Percentiles rank a stretch among this genome's conserved stretches.
Conservation (phyloP, 2,113 vertebrate genomes). For the Peucedramus taeniatus region DNA sequence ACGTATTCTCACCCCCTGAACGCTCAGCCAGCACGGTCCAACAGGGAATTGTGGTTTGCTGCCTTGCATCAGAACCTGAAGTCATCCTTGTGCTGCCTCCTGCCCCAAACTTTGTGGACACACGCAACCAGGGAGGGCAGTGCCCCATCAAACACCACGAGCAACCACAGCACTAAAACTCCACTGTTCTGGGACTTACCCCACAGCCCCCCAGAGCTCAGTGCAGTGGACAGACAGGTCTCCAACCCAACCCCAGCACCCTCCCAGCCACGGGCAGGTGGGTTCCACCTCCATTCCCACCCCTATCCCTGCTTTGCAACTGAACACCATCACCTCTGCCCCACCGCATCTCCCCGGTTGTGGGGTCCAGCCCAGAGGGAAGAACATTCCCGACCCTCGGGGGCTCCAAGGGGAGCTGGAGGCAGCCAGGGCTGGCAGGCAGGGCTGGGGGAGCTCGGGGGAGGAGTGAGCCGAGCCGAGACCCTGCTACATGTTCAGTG, state of each 20-base stretch:
- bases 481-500: not conserved
- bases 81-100: not conserved
- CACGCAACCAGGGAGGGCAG: rapidly evolving
- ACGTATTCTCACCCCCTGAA: not conserved
- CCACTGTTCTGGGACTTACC: rapidly evolving
- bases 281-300: not conserved
- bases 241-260: not conserved
- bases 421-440: not conserved
- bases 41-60: not conserved
- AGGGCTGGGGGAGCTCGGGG: not conserved
- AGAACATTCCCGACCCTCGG: rapidly evolving
- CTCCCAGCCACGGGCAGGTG: rapidly evolving
- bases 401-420: not conserved
- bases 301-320: not conserved
- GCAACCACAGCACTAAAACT: not conserved
- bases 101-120: not conserved
- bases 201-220: not conserved
- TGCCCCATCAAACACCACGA: rapidly evolving
- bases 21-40: not conserved
- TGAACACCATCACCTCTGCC: not conserved
- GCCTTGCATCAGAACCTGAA: not conserved
- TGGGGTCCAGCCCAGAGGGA: not conserved
- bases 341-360: rapidly evolving
- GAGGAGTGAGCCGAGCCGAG: not conserved
- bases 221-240: rapidly evolving